Evolutionary conservation across 2,113 vertebrate species (phyloP).

Genomic region (Tylochromis polylepis): DNA sequence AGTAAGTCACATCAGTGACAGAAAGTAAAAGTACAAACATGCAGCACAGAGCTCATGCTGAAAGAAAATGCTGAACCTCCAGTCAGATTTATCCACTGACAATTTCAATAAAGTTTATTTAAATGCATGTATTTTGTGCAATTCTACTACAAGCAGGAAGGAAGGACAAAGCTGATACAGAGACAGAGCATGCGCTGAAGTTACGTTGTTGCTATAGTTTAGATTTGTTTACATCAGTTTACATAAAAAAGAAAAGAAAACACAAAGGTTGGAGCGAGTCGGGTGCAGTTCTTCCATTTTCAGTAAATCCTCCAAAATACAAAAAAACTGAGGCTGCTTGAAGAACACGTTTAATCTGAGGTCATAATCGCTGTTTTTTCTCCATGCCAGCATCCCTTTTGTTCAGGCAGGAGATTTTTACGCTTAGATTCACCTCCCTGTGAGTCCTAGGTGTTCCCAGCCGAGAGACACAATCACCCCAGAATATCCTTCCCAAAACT

Average conservation of each 20-base stretch:
- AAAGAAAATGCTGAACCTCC: background rate
- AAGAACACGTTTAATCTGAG: background rate
- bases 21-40: background rate
- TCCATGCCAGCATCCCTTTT: background rate
- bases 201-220: background rate
- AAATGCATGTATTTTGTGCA: background rate
- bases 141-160: background rate
- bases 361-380: accelerated
- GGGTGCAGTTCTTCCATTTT: background rate
- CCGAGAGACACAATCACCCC: background rate
- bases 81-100: background rate
- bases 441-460: background rate
- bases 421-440: background rate
- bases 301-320: background rate
- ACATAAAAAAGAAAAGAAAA: background rate
- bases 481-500: background rate
- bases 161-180: background rate
- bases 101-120: background rate
- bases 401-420: background rate
- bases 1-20: background rate
- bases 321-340: background rate
- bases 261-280: background rate
- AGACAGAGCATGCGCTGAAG: background rate
- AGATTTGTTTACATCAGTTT: background rate
- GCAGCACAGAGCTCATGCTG: background rate